Percentiles rank a stretch among this genome's conserved stretches.
Evolutionary conservation across 2,888 invertebrate genomes (phyloP).

Genomic region (Helobdella robusta): DNA sequence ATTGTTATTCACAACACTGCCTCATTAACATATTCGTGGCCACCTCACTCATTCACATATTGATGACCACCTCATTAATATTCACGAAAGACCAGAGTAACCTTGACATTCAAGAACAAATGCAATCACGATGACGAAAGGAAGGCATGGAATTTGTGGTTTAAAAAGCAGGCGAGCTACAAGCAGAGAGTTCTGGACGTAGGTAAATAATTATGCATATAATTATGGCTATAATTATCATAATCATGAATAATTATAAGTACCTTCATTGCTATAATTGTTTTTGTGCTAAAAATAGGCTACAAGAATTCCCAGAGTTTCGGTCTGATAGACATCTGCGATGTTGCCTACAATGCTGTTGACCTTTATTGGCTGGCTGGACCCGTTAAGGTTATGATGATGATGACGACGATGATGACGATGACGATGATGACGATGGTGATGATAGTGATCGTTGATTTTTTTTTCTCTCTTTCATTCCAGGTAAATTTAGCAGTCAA

Average conservation of each 20-base stretch:
- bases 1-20: no score
- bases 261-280: not conserved
- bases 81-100: no score
- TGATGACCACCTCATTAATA: no score
- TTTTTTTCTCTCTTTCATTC: slow-evolving; percentile 43
- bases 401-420: slow-evolving; percentile 63
- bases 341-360: slow-evolving; percentile 96
- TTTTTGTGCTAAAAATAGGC: slow-evolving; percentile 57
- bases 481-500: slow-evolving; percentile 97
- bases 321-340: slow-evolving; percentile 81
- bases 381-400: slow-evolving; percentile 21
- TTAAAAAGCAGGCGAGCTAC: slow-evolving; percentile 91
- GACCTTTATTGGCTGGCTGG: slow-evolving; percentile 97
- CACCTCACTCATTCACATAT: no score
- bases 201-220: slow-evolving; percentile 58
- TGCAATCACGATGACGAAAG: slow-evolving; percentile 99
- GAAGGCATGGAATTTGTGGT: slow-evolving; percentile 99
- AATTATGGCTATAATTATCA: not conserved
- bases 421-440: slow-evolving; percentile 84
- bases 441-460: not conserved
- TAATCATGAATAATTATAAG: slow-evolving; percentile 9
- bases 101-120: no score
- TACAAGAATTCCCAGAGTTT: slow-evolving; percentile 94
- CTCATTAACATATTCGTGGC: no score
- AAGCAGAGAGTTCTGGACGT: slow-evolving; percentile 97